A percentile compares a stretch with the other conserved stretches of the same genome.
Evolutionary conservation across 2,888 invertebrate genomes (phyloP).

Genomic region (Dorcus parallelipipedus): DNA sequence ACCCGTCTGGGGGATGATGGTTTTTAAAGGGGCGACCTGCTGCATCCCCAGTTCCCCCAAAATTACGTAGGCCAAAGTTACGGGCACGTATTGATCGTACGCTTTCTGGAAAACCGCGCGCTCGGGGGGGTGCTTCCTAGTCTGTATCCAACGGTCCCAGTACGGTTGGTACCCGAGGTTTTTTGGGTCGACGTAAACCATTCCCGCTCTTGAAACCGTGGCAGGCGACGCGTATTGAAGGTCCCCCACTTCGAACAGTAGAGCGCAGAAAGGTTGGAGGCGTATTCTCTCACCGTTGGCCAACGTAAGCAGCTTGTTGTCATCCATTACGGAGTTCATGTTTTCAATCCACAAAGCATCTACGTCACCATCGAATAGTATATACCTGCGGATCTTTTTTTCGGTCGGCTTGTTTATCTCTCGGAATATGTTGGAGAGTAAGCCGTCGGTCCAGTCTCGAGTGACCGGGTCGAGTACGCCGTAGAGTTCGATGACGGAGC

Average conservation of each 20-base stretch:
- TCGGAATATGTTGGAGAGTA: constrained; percentile 86
- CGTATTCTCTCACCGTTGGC: constrained; percentile 89
- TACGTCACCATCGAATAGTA: constrained; percentile 90
- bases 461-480: constrained; percentile 82
- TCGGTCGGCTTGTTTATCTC: constrained; percentile 81
- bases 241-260: constrained; percentile 89
- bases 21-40: constrained; percentile 70
- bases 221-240: constrained; percentile 89
- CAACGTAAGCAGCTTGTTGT: constrained; percentile 83
- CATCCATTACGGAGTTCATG: constrained; percentile 97
- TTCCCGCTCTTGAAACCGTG: constrained; percentile 87
- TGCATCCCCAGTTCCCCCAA: constrained; percentile 72
- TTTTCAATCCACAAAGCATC: constrained; percentile 96
- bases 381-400: constrained; percentile 70
- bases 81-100: constrained; percentile 74
- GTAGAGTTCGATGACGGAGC: constrained; percentile 84
- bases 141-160: constrained; percentile 78
- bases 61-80: constrained; percentile 66
- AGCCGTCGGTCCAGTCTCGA: constrained; percentile 90
- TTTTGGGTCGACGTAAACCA: constrained; percentile 93
- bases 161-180: constrained; percentile 83
- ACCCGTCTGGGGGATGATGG: constrained; percentile 79
- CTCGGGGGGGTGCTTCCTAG: constrained; percentile 53
- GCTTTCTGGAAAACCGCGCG: constrained; percentile 51
- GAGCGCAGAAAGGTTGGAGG: constrained; percentile 73